A percentile compares a stretch with the other conserved stretches of the same genome.
These are phyloP conservation scores for Cataglyphis livida DNA, from an alignment of 2,888 invertebrate genomes.

Conservation along the genomic window DNA sequence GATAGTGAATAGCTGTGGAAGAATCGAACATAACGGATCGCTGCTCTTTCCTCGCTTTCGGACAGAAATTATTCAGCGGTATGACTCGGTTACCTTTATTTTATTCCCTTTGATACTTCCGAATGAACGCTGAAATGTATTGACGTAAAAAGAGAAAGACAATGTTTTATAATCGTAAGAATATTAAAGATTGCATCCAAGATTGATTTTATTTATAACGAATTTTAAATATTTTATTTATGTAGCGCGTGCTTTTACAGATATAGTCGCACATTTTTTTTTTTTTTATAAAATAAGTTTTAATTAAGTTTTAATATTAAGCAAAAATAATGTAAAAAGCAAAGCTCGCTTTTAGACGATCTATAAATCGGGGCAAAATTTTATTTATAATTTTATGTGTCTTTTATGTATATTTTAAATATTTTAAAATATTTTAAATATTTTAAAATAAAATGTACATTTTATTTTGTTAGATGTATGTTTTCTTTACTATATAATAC, in stretches of 20 bases:
- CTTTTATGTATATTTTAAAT: not conserved
- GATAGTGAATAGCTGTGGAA: slow-evolving; percentile 66
- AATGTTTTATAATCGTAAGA: slow-evolving; percentile 5
- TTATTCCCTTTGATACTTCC: slow-evolving; percentile 46
- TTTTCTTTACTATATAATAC: not conserved
- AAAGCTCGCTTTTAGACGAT: not conserved
- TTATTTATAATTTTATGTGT: not conserved
- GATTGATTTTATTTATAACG: not conserved
- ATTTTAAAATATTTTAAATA: too few species aligned
- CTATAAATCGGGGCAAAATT: not conserved
- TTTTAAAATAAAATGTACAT: too few species aligned
- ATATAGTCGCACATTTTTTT: not conserved
- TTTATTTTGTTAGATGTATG: not conserved
- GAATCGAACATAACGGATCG: slow-evolving; percentile 74
- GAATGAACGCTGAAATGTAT: slow-evolving; percentile 26
- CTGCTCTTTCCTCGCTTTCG: slow-evolving; percentile 61
- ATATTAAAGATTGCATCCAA: not conserved
- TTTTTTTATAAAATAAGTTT: not conserved
- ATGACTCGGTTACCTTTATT: slow-evolving; percentile 51
- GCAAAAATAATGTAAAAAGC: not conserved
- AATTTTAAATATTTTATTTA: slow-evolving; percentile 6
- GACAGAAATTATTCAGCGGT: slow-evolving; percentile 73
- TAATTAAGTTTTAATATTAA: not conserved
- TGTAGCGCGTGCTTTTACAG: not conserved
- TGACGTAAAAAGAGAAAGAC: not conserved